Conservation (phyloP, 2,113 vertebrate species). For the Nothobranchius kuhntae region DNA sequence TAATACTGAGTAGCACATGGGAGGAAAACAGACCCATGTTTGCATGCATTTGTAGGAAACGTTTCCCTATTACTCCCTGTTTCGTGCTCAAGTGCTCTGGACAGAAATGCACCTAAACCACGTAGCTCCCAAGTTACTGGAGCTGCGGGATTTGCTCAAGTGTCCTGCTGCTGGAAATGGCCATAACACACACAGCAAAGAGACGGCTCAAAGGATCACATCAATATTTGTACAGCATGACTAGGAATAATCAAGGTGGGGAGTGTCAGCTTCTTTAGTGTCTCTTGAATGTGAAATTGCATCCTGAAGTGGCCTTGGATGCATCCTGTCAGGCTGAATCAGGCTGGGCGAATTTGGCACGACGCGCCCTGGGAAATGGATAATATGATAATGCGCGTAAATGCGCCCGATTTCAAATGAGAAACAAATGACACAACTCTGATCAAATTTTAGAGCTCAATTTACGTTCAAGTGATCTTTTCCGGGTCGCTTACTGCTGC, state of each 20-base stretch:
- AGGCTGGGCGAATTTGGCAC: constrained; percentile 74
- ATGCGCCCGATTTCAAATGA: constrained; percentile 47
- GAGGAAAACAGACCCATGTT: constrained; percentile 59
- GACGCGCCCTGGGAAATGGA: constrained; percentile 54
- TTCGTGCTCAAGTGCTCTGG: constrained; percentile 87
- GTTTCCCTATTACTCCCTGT: constrained; percentile 63
- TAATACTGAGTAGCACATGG: constrained; percentile 57
- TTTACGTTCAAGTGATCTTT: not conserved
- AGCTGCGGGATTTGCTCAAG: constrained; percentile 88
- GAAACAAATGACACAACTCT: constrained; percentile 23
- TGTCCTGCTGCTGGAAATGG: constrained; percentile 85
- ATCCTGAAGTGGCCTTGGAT: constrained; percentile 83
- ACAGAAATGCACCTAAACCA: constrained; percentile 76
- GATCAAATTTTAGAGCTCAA: not conserved
- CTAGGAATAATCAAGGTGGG: constrained; percentile 95
- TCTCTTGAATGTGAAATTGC: constrained; percentile 90
- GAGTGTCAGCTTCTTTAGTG: constrained; percentile 84
- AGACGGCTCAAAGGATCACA: constrained; percentile 93
- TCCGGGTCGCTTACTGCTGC: not conserved
- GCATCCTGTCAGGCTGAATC: constrained; percentile 73
- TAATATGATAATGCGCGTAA: constrained; percentile 56
- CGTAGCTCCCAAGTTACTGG: constrained; percentile 83
- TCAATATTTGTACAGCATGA: constrained; percentile 99
- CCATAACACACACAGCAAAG: constrained; percentile 86
- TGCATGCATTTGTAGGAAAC: constrained; percentile 72